phyloP scores from a whole-genome alignment of 2,113 vertebrate genomes.

The Platycercus adscitus region DNA sequence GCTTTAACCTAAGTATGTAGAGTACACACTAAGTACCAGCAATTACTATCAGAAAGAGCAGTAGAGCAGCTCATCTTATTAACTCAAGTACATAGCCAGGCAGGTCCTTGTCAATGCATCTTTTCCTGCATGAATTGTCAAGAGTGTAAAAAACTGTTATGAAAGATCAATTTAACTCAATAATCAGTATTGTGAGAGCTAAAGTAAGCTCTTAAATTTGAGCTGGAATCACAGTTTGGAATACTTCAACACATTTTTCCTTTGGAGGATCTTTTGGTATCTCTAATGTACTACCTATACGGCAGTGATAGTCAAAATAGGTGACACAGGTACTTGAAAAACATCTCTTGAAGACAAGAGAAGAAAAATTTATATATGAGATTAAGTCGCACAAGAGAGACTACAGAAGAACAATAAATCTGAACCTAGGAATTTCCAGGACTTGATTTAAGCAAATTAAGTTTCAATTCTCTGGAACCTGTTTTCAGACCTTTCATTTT shows the following conservation, averaged over 20 bases:
- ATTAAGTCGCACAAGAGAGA: not conserved
- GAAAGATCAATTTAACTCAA: not conserved
- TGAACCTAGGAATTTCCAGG: not conserved
- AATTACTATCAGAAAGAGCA: not conserved
- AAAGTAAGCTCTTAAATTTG: not conserved
- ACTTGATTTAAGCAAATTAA: not conserved
- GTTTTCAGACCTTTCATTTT: not conserved
- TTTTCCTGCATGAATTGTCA: not conserved
- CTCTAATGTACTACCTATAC: not conserved
- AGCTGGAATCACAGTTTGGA: not conserved
- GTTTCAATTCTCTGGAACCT: not conserved
- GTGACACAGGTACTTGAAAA: not conserved
- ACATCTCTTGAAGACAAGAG: not conserved
- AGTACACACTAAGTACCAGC: not conserved
- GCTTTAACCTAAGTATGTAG: not conserved
- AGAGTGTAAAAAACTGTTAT: not conserved
- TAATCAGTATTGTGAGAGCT: not conserved
- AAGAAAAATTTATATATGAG: not conserved
- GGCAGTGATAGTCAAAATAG: not conserved
- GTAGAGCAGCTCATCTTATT: not conserved
- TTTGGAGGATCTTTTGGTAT: not conserved
- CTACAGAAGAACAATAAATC: not conserved
- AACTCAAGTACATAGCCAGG: not conserved
- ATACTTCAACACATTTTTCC: not conserved
- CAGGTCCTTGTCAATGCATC: not conserved